Evolutionary conservation across 1,140 invertebrate genomes (phyloP), one percentile per base, ranked within the genome.

Genomic region (Andrena cerasifolii): DNA sequence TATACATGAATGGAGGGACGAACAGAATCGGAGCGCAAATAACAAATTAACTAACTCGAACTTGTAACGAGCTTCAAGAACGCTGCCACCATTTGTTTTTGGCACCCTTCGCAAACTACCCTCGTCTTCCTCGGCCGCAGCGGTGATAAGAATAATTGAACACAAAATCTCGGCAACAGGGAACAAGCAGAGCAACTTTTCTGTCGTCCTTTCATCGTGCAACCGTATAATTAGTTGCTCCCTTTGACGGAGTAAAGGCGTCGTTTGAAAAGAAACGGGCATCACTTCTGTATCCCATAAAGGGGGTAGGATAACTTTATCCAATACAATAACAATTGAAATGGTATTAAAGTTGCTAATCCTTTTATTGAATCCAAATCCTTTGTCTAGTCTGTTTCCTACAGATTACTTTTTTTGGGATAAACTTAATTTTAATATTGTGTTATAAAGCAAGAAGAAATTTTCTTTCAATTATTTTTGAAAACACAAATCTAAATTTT

Each of bases 11-110:
- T 40, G 16, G 24, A 36, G 21, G 5, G 1, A 24, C 21, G 21
- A 66, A 78, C 74, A 74, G 68, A 83, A 82, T 63, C 80, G 54
- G 47, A 79, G 63, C 59, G 68, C 65, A 56, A 77, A 70, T 71
- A 75, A 74, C 80, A 79, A 84, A 84, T 84, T 84, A 84, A 84
- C 82, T 45, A 58, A 73, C 76, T 84, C 75, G 47, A 82, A 84
- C 76, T 79, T 82, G 80, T 79, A 84, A 84, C 82, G 82, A 82
- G 80, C 68, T 71, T 83, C 75, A 61, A 82, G 80, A 84, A 78
- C 68, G 59, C 63, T 54, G 68, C 40, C 80, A 58, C 80, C 82
- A 74, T 84, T 83, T 79, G 65, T 79, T 74, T 40, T 56, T 40
- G 79, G 71, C 53, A 82, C 47, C n/a, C 36, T 18, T 59, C 43